Percentiles rank a stretch among this genome's conserved stretches.
These are phyloP conservation scores for Drosophila neocordata DNA, from an alignment of 1,140 invertebrate genomes.

Conservation along the genomic window DNA sequence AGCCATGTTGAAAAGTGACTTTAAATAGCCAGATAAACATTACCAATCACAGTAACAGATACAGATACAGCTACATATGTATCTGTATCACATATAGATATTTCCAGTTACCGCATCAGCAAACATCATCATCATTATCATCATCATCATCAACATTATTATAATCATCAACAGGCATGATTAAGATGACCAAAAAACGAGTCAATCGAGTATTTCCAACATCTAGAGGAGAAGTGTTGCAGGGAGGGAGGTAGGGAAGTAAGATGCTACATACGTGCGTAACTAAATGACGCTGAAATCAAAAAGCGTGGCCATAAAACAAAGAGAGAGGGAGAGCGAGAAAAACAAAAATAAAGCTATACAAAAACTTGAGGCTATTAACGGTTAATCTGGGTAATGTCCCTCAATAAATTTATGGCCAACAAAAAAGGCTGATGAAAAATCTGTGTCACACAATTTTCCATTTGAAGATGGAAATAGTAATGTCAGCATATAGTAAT, in stretches of 20 bases:
- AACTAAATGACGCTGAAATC: constrained; percentile 64
- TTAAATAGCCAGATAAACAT: constrained; percentile 72
- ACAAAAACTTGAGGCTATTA: constrained; percentile 61
- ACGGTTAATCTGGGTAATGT: constrained; percentile 68
- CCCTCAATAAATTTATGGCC: constrained; percentile 45
- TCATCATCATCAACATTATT: background rate
- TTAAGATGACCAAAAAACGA: constrained; percentile 46
- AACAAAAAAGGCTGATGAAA: constrained; percentile 19
- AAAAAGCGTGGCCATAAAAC: constrained; percentile 68
- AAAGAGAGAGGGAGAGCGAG: no score
- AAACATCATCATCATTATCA: constrained; percentile 55
- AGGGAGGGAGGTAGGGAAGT: constrained; percentile 4
- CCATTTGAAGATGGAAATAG: background rate
- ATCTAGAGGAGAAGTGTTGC: background rate
- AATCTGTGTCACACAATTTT: constrained; percentile 48
- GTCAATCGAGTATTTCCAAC: constrained; percentile 60
- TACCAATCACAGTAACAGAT: constrained; percentile 56
- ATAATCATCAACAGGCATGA: constrained; percentile 25
- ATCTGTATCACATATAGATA: background rate
- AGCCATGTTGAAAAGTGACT: constrained; percentile 63
- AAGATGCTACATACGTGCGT: constrained; percentile 13
- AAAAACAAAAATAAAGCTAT: background rate
- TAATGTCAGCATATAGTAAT: constrained; percentile 7
- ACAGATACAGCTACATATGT: constrained; percentile 17
- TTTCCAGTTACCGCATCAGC: constrained; percentile 67